These are phyloP conservation scores for Coreoperca whiteheadi DNA, from an alignment of 2,113 vertebrate species.

Conservation along the genomic window DNA sequence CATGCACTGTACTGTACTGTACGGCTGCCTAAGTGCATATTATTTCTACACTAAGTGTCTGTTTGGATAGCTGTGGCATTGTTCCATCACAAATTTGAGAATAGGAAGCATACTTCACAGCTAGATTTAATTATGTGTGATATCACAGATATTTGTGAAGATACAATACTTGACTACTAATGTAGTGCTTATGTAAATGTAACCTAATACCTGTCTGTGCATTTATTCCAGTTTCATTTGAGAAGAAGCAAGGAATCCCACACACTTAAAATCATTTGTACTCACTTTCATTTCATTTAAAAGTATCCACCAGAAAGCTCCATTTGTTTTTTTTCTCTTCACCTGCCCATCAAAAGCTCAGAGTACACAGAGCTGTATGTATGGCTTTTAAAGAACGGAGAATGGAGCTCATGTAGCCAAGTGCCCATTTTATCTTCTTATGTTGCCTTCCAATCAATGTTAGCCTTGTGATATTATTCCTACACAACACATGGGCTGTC, in stretches of 20 bases:
- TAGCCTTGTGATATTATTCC: constrained; percentile 28
- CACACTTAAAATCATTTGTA: constrained; percentile 36
- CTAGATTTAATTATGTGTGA: constrained; percentile 57
- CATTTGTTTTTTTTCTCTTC: constrained; percentile 44
- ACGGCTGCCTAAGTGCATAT: constrained; percentile 39
- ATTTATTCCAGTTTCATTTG: constrained; percentile 18
- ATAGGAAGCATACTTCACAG: constrained; percentile 40
- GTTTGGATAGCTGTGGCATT: constrained; percentile 51
- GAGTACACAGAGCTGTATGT: neutral
- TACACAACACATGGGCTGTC: constrained; percentile 21
- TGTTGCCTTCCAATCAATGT: constrained; percentile 31
- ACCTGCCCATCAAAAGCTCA: constrained; percentile 22
- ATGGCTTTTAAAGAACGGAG: constrained; percentile 16
- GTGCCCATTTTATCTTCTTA: constrained; percentile 3
- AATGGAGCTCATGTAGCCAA: neutral
- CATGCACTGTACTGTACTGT: constrained; percentile 29
- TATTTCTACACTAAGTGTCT: constrained; percentile 60
- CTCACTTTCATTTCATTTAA: constrained; percentile 29
- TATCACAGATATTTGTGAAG: constrained; percentile 45
- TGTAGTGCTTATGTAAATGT: constrained; percentile 59
- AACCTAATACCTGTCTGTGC: constrained; percentile 30
- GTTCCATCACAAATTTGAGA: constrained; percentile 49
- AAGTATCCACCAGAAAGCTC: constrained; percentile 14
- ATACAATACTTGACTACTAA: constrained; percentile 66
- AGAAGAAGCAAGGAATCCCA: constrained; percentile 28